Evolutionary conservation across 2,888 invertebrate genomes (phyloP), one percentile per base, ranked within the genome.

Genomic region (Pseudoips prasinana): DNA sequence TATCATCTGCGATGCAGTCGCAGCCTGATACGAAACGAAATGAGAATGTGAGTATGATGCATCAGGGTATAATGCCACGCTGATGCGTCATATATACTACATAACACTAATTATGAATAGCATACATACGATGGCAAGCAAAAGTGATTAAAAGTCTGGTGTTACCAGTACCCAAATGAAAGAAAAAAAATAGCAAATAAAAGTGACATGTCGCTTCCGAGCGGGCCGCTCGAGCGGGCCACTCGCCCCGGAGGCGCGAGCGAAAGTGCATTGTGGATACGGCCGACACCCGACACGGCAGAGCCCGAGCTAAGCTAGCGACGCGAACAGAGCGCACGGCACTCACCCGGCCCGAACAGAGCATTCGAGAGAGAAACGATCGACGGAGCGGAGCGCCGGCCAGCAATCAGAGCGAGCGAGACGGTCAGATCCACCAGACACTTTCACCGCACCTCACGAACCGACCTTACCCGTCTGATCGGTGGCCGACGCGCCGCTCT

Each of bases 201-300:
- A 30, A 20, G 29, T 46, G 46, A 40, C 49, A 35, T 29, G 24
- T 39, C 24, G 28, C 20, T 25, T 33, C 39, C 38, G 40, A 46
- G 33, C 8, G 42, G 33, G 28, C 31, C 43, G 46, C 41, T 35
- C 43, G 39, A 36, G 46, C 31, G 28, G 29, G 31, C 39, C 40
- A 29, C 54, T 52, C 47, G 53, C 34, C 56, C 57, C 49, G 54
- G 60, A 69, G 71, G 76, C 80, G 85, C 84, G 74, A 76, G 83
- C 82, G 84, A 85, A 84, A 85, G 86, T 84, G 84, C 78, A 72
- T 72, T 77, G 84, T 77, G 79, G 81, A 78, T 74, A 73, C 73
- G 69, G 77, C 76, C 77, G 73, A 66, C 54, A 67, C 73, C 73
- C 73, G 73, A 71, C 64, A 67, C 73, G 69, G 77, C 76, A 77